A percentile compares a stretch with the other conserved stretches of the same genome.
phyloP scores from a whole-genome alignment of 2,888 invertebrate genomes.

The Zeuzera pyrina region DNA sequence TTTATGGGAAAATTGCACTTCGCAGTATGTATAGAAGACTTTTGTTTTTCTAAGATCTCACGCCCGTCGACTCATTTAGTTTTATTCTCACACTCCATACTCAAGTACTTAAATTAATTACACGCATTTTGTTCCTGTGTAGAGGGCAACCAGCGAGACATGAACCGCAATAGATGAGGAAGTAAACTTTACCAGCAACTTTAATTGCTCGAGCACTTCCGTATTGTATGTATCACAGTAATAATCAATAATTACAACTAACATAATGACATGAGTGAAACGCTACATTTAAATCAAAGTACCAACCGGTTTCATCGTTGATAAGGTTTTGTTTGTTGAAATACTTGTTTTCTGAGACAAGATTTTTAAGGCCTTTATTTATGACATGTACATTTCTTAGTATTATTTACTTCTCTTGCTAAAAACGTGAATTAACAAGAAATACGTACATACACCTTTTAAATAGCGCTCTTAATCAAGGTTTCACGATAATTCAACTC shows the following conservation, averaged over 20 bases:
- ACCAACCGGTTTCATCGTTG: too few relatives aligned
- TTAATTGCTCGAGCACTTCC: neutral
- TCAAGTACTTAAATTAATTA: conserved; percentile 41
- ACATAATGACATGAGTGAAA: neutral
- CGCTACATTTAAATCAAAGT: too few relatives aligned
- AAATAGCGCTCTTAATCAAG: too few relatives aligned
- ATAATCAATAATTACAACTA: neutral
- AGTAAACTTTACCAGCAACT: too few relatives aligned
- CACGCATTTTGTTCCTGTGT: conserved; percentile 38
- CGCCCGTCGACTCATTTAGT: conserved; percentile 36
- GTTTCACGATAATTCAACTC: too few relatives aligned
- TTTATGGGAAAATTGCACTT: conserved; percentile 33
- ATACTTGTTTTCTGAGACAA: too few relatives aligned
- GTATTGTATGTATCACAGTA: neutral
- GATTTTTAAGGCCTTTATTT: too few relatives aligned
- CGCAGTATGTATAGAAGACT: conserved; percentile 31
- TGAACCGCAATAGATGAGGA: conserved; percentile 6
- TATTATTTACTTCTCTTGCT: too few relatives aligned
- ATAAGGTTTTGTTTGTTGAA: too few relatives aligned
- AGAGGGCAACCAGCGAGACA: conserved; percentile 5
- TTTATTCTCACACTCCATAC: conserved; percentile 51
- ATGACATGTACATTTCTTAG: too few relatives aligned
- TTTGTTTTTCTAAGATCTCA: conserved; percentile 52
- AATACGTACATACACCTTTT: too few relatives aligned
- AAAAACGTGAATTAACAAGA: too few relatives aligned